Evolutionary conservation across 2,888 invertebrate species (phyloP).

Genomic region (Rhodophaea formosa): DNA sequence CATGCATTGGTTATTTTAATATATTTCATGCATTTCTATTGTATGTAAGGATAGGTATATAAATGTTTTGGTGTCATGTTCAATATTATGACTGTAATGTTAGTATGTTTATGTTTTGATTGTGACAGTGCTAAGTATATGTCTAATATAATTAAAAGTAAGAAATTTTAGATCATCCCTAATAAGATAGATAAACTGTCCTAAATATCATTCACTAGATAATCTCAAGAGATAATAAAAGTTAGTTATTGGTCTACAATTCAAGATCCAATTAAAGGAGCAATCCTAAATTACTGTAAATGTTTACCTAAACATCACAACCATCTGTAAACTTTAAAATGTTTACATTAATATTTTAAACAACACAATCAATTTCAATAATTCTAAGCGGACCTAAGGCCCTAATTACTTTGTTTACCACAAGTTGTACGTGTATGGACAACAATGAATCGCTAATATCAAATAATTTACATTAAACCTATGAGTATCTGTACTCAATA

Average conservation of each 20-base stretch:
- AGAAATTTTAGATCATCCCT: constrained; percentile 43
- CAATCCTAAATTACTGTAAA: constrained; percentile 59
- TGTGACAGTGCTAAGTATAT: constrained; percentile 53
- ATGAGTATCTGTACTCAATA: constrained; percentile 36
- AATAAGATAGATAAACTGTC: constrained; percentile 29
- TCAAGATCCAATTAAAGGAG: constrained; percentile 35
- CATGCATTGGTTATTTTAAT: constrained; percentile 27
- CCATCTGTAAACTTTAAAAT: constrained; percentile 76
- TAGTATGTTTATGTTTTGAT: constrained; percentile 61
- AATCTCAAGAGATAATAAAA: constrained; percentile 42
- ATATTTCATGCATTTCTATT: constrained; percentile 42
- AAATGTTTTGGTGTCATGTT: constrained; percentile 53
- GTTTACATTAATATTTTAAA: constrained; percentile 58
- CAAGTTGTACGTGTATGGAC: constrained; percentile 40
- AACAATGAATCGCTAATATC: constrained; percentile 38
- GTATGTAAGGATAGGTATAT: constrained; percentile 34
- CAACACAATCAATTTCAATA: constrained; percentile 15
- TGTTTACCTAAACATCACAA: constrained; percentile 77
- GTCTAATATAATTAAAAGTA: constrained; percentile 41
- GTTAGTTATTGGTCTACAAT: constrained; percentile 40
- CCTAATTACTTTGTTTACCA: constrained; percentile 55
- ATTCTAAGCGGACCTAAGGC: constrained; percentile 65
- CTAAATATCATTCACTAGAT: constrained; percentile 56
- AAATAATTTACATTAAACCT: constrained; percentile 36
- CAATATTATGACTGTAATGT: constrained; percentile 57